Conservation (phyloP, 2,888 invertebrate species). For the Drosophila falleni region DNA sequence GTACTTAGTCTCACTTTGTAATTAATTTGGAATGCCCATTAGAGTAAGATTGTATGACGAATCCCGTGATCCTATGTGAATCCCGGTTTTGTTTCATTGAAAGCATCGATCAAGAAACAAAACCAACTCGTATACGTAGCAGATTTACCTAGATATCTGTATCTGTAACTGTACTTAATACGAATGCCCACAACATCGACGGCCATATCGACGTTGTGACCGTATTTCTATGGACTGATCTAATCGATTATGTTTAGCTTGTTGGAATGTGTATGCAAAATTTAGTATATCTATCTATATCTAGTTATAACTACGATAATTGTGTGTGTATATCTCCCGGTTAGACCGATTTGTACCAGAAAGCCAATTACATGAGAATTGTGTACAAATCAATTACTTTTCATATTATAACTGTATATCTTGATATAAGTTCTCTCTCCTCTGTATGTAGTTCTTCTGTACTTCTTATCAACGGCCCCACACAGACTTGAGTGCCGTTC, state of each 20-base stretch:
- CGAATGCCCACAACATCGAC: constrained; percentile 43
- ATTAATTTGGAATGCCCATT: constrained; percentile 49
- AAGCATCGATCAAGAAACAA: constrained; percentile 46
- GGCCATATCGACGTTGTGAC: constrained; percentile 26
- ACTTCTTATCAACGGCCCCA: constrained; percentile 48
- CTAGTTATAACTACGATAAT: constrained; percentile 38
- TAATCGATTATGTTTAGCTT: constrained; percentile 57
- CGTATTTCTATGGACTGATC: constrained; percentile 50
- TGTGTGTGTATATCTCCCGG: constrained; percentile 47
- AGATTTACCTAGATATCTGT: constrained; percentile 40
- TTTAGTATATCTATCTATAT: constrained; percentile 37
- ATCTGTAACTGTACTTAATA: constrained; percentile 65
- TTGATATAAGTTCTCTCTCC: constrained; percentile 16
- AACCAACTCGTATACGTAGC: constrained; percentile 19
- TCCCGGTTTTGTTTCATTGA: constrained; percentile 41
- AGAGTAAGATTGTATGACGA: constrained; percentile 68
- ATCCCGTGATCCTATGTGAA: constrained; percentile 55
- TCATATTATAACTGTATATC: background rate
- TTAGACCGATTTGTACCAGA: constrained; percentile 58
- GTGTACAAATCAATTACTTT: constrained; percentile 50
- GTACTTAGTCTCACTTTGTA: constrained; percentile 53
- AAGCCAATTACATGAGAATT: constrained; percentile 42
- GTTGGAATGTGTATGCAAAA: constrained; percentile 74
- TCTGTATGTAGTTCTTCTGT: constrained; percentile 41
- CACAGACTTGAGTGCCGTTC: constrained; percentile 68